Evolutionary conservation across 2,888 invertebrate species (phyloP).

Genomic region (Theretra japonica): DNA sequence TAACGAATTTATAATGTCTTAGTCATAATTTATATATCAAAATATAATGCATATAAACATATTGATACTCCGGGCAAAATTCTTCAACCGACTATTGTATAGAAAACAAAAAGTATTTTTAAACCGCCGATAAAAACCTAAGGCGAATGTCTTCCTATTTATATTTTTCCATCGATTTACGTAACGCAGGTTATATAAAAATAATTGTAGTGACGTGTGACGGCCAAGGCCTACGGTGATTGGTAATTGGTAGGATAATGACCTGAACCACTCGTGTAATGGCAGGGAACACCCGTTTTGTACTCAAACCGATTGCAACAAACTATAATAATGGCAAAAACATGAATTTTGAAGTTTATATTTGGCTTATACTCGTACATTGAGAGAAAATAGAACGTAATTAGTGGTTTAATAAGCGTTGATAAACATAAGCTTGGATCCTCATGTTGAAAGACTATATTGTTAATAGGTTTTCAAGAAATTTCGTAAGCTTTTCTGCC

Average conservation of each 20-base stretch:
- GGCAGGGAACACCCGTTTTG: conserved; percentile 3
- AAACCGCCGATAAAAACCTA: not conserved
- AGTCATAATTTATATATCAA: too few species aligned
- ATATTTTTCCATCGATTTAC: not conserved
- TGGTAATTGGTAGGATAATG: not conserved
- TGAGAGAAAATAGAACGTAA: too few species aligned
- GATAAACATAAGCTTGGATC: too few species aligned
- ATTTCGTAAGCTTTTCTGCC: too few species aligned
- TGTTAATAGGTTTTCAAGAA: too few species aligned
- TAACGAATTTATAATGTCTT: too few species aligned
- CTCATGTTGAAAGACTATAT: too few species aligned
- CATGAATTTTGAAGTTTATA: not conserved
- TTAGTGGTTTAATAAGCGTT: too few species aligned
- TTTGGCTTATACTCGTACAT: not conserved
- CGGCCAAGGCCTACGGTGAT: not conserved
- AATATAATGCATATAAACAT: too few species aligned
- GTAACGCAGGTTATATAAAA: not conserved
- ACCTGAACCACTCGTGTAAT: not conserved
- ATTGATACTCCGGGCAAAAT: too few species aligned
- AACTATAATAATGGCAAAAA: not conserved
- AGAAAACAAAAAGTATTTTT: not conserved
- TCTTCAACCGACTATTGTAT: too few species aligned
- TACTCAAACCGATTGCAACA: not conserved
- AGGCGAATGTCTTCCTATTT: not conserved
- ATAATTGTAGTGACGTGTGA: conserved; percentile 8